Percentiles rank a stretch among this genome's conserved stretches.
phyloP scores from a whole-genome alignment of 2,113 vertebrate genomes.

The Lycocorax pyrrhopterus region DNA sequence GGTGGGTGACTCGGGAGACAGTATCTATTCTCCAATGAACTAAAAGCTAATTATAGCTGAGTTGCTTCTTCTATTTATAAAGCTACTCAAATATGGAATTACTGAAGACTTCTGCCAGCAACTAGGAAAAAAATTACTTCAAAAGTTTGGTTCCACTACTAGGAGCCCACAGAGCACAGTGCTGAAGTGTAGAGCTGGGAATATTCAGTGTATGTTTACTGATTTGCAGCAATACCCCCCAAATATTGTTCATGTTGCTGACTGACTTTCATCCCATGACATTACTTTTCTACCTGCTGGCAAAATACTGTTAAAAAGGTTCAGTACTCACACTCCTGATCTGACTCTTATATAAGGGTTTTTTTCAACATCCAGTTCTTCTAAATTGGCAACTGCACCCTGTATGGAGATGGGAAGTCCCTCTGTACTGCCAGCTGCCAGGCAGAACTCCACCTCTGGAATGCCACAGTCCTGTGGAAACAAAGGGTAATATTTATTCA shows the following conservation, averaged over 20 bases:
- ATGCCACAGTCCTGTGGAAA: conserved; percentile 70
- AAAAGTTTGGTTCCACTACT: not conserved
- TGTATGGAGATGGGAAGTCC: conserved; percentile 60
- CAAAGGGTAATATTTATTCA: not conserved
- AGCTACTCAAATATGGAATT: not conserved
- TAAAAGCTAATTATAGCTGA: not conserved
- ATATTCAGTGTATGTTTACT: not conserved
- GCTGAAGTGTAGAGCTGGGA: not conserved
- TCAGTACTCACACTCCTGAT: conserved; percentile 80
- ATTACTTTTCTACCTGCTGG: not conserved
- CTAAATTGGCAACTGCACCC: conserved; percentile 65
- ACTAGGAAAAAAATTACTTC: not conserved
- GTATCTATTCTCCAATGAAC: not conserved
- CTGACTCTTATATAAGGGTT: conserved; percentile 70
- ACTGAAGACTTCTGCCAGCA: not conserved
- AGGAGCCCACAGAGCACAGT: not conserved
- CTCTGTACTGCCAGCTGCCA: not conserved
- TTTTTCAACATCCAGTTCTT: conserved; percentile 67
- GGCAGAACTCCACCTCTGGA: conserved; percentile 76
- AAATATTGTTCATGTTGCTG: not conserved
- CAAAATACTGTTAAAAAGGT: not conserved
- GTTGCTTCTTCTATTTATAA: not conserved
- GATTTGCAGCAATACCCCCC: accelerated
- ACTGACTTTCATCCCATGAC: not conserved
- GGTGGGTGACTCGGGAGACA: not conserved